Percentiles rank a stretch among this genome's conserved stretches.
These are phyloP conservation scores for Oreochromis grahami DNA, from an alignment of 2,797 vertebrate species.

Conservation along the genomic window DNA sequence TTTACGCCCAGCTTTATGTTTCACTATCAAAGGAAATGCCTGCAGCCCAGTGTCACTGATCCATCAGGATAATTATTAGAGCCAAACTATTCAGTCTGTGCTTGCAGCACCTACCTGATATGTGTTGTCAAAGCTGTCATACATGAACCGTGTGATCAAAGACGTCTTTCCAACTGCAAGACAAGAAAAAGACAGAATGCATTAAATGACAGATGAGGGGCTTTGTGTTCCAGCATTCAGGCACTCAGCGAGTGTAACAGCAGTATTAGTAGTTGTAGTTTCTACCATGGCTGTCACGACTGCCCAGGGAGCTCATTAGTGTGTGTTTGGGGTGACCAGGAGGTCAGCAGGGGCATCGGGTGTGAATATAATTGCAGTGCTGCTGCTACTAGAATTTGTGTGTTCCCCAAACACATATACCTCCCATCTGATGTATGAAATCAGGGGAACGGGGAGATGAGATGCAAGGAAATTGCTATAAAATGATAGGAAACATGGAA, in stretches of 20 bases:
- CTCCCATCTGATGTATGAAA: not conserved
- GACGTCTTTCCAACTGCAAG: constrained; percentile 83
- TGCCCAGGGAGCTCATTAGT: constrained; percentile 64
- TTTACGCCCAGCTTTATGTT: not conserved
- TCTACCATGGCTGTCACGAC: constrained; percentile 29
- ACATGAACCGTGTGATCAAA: constrained; percentile 85
- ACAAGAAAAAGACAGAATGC: constrained; percentile 44
- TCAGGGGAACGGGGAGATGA: not conserved
- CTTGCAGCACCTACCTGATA: constrained; percentile 74
- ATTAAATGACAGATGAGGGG: constrained; percentile 25
- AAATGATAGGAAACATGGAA: not conserved
- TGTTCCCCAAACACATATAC: not conserved
- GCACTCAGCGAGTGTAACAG: not conserved
- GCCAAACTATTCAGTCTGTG: not conserved
- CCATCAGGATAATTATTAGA: constrained; percentile 1
- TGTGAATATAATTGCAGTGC: constrained; percentile 34
- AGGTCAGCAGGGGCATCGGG: constrained; percentile 43
- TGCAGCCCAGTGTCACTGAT: not conserved
- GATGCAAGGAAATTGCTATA: not conserved
- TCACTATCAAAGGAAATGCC: not conserved
- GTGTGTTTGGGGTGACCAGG: constrained; percentile 26
- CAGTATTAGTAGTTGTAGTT: not conserved
- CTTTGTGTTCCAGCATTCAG: not conserved
- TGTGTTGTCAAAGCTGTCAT: constrained; percentile 86
- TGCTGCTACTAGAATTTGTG: not conserved